Percentiles rank a stretch among this genome's conserved stretches.
Evolutionary conservation across 2,797 vertebrate genomes (phyloP).

Genomic region (Spatula versicolor): DNA sequence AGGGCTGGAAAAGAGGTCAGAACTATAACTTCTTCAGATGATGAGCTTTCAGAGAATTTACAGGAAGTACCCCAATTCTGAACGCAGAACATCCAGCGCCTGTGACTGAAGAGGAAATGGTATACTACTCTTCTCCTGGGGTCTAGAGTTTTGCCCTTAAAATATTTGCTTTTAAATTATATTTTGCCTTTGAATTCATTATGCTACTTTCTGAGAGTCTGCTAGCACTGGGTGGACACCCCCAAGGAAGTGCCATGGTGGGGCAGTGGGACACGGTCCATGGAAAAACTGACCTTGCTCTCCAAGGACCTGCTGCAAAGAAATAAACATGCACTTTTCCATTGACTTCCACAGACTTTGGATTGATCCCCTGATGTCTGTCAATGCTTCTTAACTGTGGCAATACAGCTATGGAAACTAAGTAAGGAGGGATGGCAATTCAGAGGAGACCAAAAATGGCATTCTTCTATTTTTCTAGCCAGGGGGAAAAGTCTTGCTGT

Average conservation of each 20-base stretch:
- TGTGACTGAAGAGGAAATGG: not conserved
- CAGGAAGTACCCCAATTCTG: not conserved
- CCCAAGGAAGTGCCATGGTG: not conserved
- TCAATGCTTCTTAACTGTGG: not conserved
- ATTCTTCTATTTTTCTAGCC: not conserved
- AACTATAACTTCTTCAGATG: not conserved
- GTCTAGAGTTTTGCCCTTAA: not conserved
- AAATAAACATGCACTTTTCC: not conserved
- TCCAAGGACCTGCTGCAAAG: not conserved
- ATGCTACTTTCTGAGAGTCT: not conserved
- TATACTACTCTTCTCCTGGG: fast-evolving
- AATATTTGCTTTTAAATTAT: not conserved
- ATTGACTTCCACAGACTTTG: not conserved
- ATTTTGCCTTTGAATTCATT: not conserved
- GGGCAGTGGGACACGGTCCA: not conserved
- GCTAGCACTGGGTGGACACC: not conserved
- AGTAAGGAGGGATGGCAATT: not conserved
- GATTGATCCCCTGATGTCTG: not conserved
- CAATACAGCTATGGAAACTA: not conserved
- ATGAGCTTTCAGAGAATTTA: not conserved
- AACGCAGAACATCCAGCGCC: not conserved
- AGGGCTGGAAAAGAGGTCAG: not conserved
- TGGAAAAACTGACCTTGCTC: not conserved
- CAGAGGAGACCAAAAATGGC: not conserved
- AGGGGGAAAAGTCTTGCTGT: not conserved